Conservation (phyloP, 2,113 vertebrate species). For the Octodon degus region DNA sequence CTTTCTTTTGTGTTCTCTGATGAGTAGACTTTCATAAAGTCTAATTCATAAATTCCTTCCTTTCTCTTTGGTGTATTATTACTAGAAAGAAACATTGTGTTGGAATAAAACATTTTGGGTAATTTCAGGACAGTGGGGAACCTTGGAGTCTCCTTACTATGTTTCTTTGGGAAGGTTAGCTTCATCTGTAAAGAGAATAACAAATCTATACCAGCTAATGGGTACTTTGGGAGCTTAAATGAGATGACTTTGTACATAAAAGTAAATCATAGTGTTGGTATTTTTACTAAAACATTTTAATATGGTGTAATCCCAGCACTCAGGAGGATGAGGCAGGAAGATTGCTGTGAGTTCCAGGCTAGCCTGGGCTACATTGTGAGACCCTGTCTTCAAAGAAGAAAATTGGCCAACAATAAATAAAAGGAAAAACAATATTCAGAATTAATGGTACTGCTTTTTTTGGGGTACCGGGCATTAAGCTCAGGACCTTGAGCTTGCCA, state of each 20-base stretch:
- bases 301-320: no score
- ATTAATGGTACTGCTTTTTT: not conserved
- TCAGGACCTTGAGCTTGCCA: no score
- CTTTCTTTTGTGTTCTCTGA: not conserved
- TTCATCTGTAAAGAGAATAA: slow-evolving; percentile 20
- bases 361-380: not conserved
- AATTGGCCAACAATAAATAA: not conserved
- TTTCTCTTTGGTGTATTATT: slow-evolving; percentile 17
- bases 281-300: not conserved
- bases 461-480: no score
- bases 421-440: not conserved
- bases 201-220: not conserved
- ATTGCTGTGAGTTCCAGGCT: not conserved
- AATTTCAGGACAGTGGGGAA: slow-evolving; percentile 27
- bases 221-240: slow-evolving; percentile 42
- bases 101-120: slow-evolving; percentile 43
- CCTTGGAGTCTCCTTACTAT: not conserved
- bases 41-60: not conserved
- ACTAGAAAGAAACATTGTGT: slow-evolving; percentile 13
- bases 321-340: not conserved
- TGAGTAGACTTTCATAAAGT: not conserved
- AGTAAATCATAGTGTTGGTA: slow-evolving; percentile 4
- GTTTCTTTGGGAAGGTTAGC: not conserved
- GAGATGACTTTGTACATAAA: slow-evolving; percentile 35
- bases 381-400: not conserved